Percentiles rank a stretch among this genome's conserved stretches.
Conservation (phyloP, 1,140 invertebrate species). For the Schlechtendalia chinensis region DNA sequence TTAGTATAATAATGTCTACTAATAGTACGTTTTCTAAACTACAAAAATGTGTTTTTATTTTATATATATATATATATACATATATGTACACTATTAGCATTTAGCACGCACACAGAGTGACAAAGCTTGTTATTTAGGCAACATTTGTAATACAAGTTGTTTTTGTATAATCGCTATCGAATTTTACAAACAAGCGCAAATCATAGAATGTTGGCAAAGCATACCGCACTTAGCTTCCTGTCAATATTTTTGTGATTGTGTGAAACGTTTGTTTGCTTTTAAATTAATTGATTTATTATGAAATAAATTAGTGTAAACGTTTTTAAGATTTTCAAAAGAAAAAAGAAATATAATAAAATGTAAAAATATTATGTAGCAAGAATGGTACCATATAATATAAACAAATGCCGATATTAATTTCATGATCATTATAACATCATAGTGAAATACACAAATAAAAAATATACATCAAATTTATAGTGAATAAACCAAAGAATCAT, state of each 20-base stretch:
- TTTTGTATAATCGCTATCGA: not conserved
- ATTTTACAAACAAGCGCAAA: slow-evolving; percentile 10
- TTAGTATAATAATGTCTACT: too few species aligned
- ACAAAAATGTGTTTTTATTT: slow-evolving; percentile 13
- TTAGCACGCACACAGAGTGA: slow-evolving; percentile 19
- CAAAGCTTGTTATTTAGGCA: slow-evolving; percentile 29
- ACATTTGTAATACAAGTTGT: slow-evolving; percentile 20
- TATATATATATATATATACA: not conserved
- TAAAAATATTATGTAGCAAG: slow-evolving; percentile 5
- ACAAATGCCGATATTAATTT: too few species aligned
- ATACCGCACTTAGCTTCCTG: not conserved
- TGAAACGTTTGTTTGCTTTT: not conserved
- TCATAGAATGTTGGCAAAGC: slow-evolving; percentile 18
- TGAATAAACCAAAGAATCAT: slow-evolving; percentile 22
- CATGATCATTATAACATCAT: too few species aligned
- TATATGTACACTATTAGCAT: too few species aligned
- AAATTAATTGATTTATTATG: too few species aligned
- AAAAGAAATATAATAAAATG: too few species aligned
- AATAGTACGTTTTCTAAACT: not conserved
- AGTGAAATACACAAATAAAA: not conserved
- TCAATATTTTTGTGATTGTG: not conserved
- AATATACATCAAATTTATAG: slow-evolving; percentile 10
- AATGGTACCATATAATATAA: too few species aligned
- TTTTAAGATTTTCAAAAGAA: too few species aligned
- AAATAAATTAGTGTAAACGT: too few species aligned